phyloP scores from a whole-genome alignment of 1,140 invertebrate species.

The Diuraphis noxia region DNA sequence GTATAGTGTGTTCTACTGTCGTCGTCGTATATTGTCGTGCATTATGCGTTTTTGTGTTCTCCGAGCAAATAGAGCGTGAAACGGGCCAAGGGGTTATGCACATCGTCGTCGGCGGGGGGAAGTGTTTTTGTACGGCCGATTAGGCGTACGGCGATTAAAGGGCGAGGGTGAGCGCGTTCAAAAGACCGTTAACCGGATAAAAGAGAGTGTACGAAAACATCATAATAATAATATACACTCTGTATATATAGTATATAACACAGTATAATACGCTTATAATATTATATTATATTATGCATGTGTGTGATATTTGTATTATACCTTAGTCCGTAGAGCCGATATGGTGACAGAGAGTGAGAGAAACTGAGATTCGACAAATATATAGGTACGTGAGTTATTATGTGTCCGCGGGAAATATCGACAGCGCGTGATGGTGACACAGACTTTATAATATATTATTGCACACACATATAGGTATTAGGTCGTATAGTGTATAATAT shows the following conservation, averaged over 20 bases:
- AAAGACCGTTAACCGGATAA: constrained; percentile 51
- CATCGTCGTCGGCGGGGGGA: neutral
- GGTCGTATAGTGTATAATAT: neutral
- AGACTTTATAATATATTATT: no score
- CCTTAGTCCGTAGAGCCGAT: neutral
- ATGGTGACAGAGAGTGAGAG: constrained; percentile 3
- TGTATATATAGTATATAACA: neutral
- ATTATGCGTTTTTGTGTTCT: neutral
- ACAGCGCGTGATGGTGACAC: no score
- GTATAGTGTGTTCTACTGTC: neutral
- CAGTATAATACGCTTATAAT: no score
- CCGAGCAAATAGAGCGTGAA: constrained; percentile 29
- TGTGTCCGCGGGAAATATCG: neutral
- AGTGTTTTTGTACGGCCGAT: constrained; percentile 51
- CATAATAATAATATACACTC: constrained; percentile 30
- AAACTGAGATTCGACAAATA: neutral
- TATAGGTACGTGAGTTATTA: neutral
- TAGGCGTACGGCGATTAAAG: constrained; percentile 47
- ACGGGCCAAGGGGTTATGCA: constrained; percentile 18
- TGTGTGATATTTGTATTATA: neutral
- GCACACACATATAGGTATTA: no score
- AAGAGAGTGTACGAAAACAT: constrained; percentile 50
- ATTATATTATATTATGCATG: neutral
- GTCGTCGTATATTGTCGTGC: neutral
- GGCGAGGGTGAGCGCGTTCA: constrained; percentile 42